A percentile compares a stretch with the other conserved stretches of the same genome.
These are phyloP conservation scores for Forpus xanthops DNA, from an alignment of 2,797 vertebrate species.

Conservation along the genomic window DNA sequence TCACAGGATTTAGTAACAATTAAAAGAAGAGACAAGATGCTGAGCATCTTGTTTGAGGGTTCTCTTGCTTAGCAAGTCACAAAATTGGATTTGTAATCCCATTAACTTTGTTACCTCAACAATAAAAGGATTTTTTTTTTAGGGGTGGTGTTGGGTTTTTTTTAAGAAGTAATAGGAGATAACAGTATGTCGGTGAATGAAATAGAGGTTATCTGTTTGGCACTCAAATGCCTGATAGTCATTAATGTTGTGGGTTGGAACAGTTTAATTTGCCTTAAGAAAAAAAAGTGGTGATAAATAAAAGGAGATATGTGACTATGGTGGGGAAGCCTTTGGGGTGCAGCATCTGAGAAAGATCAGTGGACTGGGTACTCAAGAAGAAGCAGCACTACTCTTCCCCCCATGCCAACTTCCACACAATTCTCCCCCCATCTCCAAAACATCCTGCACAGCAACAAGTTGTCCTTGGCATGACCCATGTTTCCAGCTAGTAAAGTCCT, in stretches of 20 bases:
- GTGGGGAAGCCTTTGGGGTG: background rate
- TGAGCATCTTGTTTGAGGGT: background rate
- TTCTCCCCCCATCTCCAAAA: background rate
- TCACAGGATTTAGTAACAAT: background rate
- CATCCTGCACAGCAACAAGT: slow-evolving; percentile 18
- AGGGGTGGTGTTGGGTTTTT: background rate
- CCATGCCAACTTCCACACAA: background rate
- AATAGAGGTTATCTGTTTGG: background rate
- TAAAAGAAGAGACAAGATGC: background rate
- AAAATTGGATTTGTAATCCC: background rate
- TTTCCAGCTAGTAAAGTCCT: slow-evolving; percentile 50
- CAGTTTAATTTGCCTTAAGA: background rate
- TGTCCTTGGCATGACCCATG: slow-evolving; percentile 57
- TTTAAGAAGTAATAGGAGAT: background rate
- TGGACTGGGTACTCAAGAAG: background rate
- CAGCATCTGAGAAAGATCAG: background rate
- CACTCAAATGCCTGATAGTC: background rate
- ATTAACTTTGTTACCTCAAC: background rate
- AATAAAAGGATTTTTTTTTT: background rate
- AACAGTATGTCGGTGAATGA: background rate
- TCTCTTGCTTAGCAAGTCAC: background rate
- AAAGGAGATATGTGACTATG: background rate
- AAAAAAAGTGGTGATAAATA: background rate
- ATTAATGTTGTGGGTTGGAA: background rate
- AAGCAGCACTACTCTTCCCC: background rate